Conservation (phyloP, 2,888 invertebrate genomes). For the Sylvicola cinctus region DNA sequence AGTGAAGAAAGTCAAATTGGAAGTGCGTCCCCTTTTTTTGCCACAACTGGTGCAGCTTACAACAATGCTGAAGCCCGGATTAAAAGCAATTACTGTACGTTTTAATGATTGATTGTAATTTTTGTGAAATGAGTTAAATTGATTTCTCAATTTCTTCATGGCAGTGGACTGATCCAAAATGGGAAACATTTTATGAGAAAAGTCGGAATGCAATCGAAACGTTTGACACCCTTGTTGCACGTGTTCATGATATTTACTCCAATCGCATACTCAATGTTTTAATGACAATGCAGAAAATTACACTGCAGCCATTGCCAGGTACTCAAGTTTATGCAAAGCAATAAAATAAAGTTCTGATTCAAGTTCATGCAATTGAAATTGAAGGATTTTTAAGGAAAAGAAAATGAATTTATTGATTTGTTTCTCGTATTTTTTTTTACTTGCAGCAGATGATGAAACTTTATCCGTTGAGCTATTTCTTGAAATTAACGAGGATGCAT, state of each 20-base stretch:
- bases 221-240: conserved; percentile 52
- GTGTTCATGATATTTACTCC: conserved; percentile 76
- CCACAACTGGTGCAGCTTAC: conserved; percentile 73
- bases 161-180: conserved; percentile 73
- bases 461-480: conserved; percentile 78
- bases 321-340: neutral
- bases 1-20: conserved; percentile 56
- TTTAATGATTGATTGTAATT: neutral
- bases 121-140: neutral
- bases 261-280: conserved; percentile 79
- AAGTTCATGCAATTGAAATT: no score
- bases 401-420: no score
- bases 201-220: conserved; percentile 58
- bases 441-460: conserved; percentile 41
- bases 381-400: no score
- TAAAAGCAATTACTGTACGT: conserved; percentile 42
- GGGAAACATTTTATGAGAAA: conserved; percentile 55
- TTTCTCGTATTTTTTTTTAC: no score
- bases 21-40: conserved; percentile 75
- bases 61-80: conserved; percentile 60
- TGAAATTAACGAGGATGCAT: conserved; percentile 61
- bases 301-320: conserved; percentile 55
- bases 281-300: conserved; percentile 69
- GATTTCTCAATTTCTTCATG: no score
- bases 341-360: no score